Base-by-base conservation (phyloP, 2,797 vertebrate species). In the Tachyglossus aculeatus region DNA sequence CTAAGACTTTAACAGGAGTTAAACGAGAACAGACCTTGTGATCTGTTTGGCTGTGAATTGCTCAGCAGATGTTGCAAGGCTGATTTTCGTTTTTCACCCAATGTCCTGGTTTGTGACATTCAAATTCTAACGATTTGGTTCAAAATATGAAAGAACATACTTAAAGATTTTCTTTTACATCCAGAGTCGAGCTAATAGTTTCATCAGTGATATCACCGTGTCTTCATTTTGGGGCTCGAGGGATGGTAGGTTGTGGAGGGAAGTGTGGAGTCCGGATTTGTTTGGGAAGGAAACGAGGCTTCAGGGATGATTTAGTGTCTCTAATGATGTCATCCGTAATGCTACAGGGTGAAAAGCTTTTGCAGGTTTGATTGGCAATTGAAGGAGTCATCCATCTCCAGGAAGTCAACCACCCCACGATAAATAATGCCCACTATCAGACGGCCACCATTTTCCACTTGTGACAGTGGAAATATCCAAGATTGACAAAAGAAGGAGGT, bases 251-350 rank as follows among this genome's bases (percentile, higher is more conserved):
- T n/a, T n/a, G n/a, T n/a, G n/a, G n/a, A 50, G 39, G 55, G 58
- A 74, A 29, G 15, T 39, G 32, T 13, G 19, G 50, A 57, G 10
- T 9, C 7, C 2, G 53, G 39, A 1, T 72, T 52, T 38, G 45
- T 45, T 57, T 59, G 24, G n/a, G 22, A 62, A 62, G 64, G 54
- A 82, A 66, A 65, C 7, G 40, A 59, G 43, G 36, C 33, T 56
- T 71, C 37, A 71, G 67, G 54, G 67, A 43, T 65, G 65, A 81
- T 70, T 63, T 74, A 72, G 43, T 56, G 14, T 33, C 18, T 21
- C 14, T 41, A 27, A 40, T 45, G 51, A 52, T 63, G 69, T 60
- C 56, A 47, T 25, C n/a, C 25, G 50, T 37, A 65, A 53, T 34
- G 18, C 51, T 22, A 4, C 33, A 36, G 50, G 53, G 43, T n/a